A percentile compares a stretch with the other conserved stretches of the same genome.
phyloP scores from a whole-genome alignment of 2,113 vertebrate species.

The Labrus mixtus region DNA sequence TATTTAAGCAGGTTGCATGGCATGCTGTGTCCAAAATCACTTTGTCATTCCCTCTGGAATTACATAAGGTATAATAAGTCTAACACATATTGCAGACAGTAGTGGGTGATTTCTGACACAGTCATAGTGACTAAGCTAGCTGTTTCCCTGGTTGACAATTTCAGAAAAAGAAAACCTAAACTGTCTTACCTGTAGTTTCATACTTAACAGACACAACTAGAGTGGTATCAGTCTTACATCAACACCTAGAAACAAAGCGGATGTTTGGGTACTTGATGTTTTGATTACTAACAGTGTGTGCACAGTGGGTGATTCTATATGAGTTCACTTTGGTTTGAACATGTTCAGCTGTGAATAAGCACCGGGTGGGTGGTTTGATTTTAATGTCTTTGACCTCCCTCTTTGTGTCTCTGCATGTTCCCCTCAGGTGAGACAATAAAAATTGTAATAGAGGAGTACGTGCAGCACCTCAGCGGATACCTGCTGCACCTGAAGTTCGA shows the following conservation, averaged over 20 bases:
- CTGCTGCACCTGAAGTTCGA: constrained; percentile 92
- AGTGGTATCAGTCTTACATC: background rate
- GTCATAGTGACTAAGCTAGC: background rate
- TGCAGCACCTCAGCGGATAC: constrained; percentile 97
- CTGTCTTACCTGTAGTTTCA: background rate
- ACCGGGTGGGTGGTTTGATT: background rate
- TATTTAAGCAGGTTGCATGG: background rate
- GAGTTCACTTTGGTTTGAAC: background rate
- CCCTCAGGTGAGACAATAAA: constrained; percentile 93
- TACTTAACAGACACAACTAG: background rate
- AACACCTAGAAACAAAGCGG: background rate
- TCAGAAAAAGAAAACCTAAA: background rate
- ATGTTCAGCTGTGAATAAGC: background rate
- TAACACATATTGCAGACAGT: too few species aligned
- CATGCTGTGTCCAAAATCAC: background rate
- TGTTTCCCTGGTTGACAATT: background rate
- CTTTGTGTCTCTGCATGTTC: background rate
- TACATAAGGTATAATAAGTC: too few species aligned
- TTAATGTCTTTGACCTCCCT: background rate
- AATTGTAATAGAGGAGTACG: constrained; percentile 96
- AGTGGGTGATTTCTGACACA: too few species aligned
- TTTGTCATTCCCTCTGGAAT: too few species aligned
- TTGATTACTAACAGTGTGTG: background rate
- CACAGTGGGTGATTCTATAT: background rate
- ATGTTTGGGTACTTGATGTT: background rate